These are phyloP conservation scores for Saccostrea cuccullata DNA, from an alignment of 1,140 invertebrate species.

Conservation along the genomic window DNA sequence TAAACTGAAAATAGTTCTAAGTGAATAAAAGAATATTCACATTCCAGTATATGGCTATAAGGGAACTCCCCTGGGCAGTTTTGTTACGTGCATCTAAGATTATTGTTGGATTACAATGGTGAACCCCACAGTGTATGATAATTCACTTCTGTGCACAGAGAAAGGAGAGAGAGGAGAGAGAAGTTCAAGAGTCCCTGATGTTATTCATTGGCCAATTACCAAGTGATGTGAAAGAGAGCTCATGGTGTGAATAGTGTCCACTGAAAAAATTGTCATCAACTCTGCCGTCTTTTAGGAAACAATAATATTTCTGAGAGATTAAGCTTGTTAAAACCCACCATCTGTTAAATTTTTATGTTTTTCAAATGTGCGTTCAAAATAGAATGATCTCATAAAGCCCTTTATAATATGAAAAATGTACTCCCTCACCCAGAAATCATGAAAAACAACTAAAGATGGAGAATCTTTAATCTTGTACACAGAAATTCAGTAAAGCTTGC, in stretches of 20 bases:
- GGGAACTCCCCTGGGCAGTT: neutral
- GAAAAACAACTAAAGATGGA: neutral
- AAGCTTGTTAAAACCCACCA: constrained; percentile 27
- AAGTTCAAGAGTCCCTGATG: neutral
- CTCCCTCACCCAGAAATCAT: neutral
- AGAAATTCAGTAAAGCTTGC: neutral
- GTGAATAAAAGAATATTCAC: constrained; percentile 31
- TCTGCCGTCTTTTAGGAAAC: neutral
- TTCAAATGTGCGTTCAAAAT: constrained; percentile 5
- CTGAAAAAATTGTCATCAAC: constrained; percentile 18
- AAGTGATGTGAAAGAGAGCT: constrained; percentile 13
- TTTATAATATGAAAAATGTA: constrained; percentile 11
- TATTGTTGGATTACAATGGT: constrained; percentile 11
- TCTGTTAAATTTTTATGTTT: constrained; percentile 13
- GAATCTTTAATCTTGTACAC: neutral
- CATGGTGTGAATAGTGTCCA: constrained; percentile 7
- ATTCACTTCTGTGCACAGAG: neutral
- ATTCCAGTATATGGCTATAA: neutral
- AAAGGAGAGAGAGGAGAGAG: neutral
- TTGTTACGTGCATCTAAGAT: neutral
- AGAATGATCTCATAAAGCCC: constrained; percentile 4
- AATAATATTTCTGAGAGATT: constrained; percentile 26
- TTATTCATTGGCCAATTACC: constrained; percentile 24
- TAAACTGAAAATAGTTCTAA: constrained; percentile 3
- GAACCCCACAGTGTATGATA: constrained; percentile 12